A percentile compares a stretch with the other conserved stretches of the same genome.
phyloP scores from a whole-genome alignment of 2,113 vertebrate genomes.

The Pedionomus torquatus region DNA sequence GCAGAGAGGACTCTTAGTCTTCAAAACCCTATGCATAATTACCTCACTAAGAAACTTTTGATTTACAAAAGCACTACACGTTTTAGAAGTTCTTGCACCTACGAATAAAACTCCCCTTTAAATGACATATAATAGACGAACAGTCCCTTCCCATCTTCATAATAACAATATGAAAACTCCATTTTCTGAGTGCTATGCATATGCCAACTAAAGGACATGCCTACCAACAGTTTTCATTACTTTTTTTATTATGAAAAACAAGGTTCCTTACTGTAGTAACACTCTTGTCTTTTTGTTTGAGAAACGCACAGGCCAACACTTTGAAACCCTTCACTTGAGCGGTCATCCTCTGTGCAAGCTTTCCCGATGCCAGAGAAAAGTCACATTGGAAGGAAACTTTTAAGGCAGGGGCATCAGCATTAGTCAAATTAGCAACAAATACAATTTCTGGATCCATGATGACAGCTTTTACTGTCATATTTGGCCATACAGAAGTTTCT shows the following conservation, averaged over 20 bases:
- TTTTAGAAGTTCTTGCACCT: background rate
- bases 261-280: conserved; percentile 85
- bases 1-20: background rate
- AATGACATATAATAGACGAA: background rate
- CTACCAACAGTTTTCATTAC: background rate
- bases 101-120: background rate
- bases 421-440: conserved; percentile 91
- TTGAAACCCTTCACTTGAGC: conserved; percentile 85
- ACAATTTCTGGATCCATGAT: conserved; percentile 93
- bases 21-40: background rate
- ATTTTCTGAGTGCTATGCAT: background rate
- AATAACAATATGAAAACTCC: background rate
- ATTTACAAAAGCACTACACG: background rate
- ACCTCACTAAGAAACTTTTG: background rate
- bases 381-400: conserved; percentile 90
- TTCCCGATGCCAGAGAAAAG: conserved; percentile 73
- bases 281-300: conserved; percentile 76
- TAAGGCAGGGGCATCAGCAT: conserved; percentile 87
- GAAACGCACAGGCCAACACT: conserved; percentile 92
- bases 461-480: conserved; percentile 78
- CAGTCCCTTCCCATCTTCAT: background rate
- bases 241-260: background rate
- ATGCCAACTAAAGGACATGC: background rate
- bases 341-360: conserved; percentile 76
- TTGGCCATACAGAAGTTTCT: conserved; percentile 61